These are phyloP conservation scores for Mesembrinibis cayennensis DNA, from an alignment of 2,113 vertebrate species.

Conservation along the genomic window DNA sequence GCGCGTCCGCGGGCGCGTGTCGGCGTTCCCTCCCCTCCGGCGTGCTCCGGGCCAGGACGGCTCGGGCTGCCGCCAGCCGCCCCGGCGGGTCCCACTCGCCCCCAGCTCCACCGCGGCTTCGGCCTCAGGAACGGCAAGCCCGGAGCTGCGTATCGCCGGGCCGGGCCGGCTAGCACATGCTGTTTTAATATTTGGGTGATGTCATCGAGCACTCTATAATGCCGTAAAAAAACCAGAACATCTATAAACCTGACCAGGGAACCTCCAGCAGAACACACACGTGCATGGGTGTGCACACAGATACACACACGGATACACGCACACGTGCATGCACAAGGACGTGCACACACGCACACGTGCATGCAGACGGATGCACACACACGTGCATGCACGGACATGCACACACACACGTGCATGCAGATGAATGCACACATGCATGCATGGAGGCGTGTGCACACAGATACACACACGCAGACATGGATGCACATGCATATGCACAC, in stretches of 20 bases:
- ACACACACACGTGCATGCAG: too few relatives aligned
- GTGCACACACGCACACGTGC: too few relatives aligned
- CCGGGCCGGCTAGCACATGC: neutral
- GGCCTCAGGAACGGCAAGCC: fast-evolving
- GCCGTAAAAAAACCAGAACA: slow-evolving; percentile 9
- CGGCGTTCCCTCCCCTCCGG: fast-evolving
- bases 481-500: fast-evolving
- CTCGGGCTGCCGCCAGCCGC: neutral
- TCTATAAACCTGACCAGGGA: slow-evolving; percentile 35
- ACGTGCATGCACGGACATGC: fast-evolving
- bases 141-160: fast-evolving
- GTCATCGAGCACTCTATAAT: neutral
- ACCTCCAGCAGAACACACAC: slow-evolving; percentile 35
- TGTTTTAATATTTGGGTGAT: slow-evolving; percentile 31
- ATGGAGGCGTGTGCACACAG: too few relatives aligned
- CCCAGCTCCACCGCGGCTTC: fast-evolving
- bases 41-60: neutral
- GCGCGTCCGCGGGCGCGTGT: fast-evolving
- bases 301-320: neutral
- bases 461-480: neutral
- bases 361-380: fast-evolving
- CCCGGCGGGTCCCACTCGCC: fast-evolving
- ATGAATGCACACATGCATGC: too few relatives aligned
- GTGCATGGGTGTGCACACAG: neutral
- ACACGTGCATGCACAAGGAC: fast-evolving